Evolutionary conservation across 92 coral and sea anemone species (phyloP).

Genomic region (Muricea muricata): DNA sequence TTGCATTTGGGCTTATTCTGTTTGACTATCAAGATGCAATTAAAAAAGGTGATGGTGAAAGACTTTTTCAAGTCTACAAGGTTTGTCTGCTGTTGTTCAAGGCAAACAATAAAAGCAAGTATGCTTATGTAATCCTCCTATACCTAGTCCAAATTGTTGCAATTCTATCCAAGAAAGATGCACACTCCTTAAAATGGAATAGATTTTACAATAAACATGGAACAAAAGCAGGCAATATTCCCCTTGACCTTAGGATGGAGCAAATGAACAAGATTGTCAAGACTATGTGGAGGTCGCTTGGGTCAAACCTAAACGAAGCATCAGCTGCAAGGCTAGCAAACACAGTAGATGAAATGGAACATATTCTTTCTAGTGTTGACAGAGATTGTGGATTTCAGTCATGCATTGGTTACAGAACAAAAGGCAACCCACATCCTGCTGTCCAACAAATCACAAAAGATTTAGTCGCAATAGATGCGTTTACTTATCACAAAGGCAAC

Average conservation of each 20-base stretch:
- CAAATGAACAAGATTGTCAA: conserved; percentile 61
- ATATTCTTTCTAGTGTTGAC: neutral
- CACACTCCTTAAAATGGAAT: conserved; percentile 61
- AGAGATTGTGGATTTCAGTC: neutral
- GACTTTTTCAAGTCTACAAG: conserved; percentile 54
- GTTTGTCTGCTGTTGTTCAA: conserved; percentile 52
- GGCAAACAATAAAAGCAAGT: conserved; percentile 50
- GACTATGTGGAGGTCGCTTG: conserved; percentile 65
- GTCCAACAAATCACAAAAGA: conserved; percentile 26
- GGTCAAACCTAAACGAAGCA: conserved; percentile 54
- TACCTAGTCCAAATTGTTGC: conserved; percentile 45
- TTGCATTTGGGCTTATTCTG: conserved; percentile 57
- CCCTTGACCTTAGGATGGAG: conserved; percentile 65
- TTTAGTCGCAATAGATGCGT: conserved; percentile 50
- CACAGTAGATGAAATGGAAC: conserved; percentile 61
- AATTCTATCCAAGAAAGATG: conserved; percentile 48
- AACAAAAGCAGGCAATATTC: conserved; percentile 48
- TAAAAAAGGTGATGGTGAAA: conserved; percentile 71
- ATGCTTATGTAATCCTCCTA: conserved; percentile 56
- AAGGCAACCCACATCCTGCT: neutral
- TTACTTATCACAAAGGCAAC: conserved; percentile 50
- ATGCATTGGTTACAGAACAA: neutral
- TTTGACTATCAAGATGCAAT: conserved; percentile 64
- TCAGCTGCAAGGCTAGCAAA: conserved; percentile 56
- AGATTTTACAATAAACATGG: conserved; percentile 68